Base-by-base conservation (phyloP, 2,113 vertebrate genomes). In the Phoxinus phoxinus region DNA sequence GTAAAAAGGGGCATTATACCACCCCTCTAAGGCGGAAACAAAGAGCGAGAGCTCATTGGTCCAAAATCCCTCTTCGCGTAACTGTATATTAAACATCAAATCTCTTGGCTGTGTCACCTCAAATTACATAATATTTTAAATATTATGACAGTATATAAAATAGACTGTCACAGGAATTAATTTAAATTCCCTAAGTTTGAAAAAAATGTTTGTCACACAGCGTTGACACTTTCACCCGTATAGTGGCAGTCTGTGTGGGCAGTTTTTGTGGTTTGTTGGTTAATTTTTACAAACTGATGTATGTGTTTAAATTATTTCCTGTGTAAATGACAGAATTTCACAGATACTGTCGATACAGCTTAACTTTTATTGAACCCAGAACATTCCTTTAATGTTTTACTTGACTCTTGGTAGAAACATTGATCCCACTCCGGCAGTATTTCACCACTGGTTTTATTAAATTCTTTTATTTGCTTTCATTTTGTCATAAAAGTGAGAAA, bases 401-500 rank as follows among this genome's bases (percentile, higher is more conserved):
- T 32, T 79, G 23, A 25, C 56, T 61, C 12, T 37, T 41, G 56
- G 56, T 37, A n/a, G 23, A 81, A 44, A 37, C 21, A 19, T 19
- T 59, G 11, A 37, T n/a, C 51, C 53, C 51, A 23, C 21, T 32
- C 17, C 4, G 3, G 58, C 13, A 2, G 27, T 81, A 81, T 65
- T 32, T 81, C 59, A 51, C 41, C 37, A 1, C 17, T 48, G 41
- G n/a, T 71, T 71, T 83, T 56, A 83, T 83, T 41, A 41, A 37
- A 35, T 56, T 72, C 21, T 56, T 72, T 32, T 41, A 59, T 69
- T 51, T 37, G 65, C 44, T 83, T 80, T 72, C 30, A 51, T 56
- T 83, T 58, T 72, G 65, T 72, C 30, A 58, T 71, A 58, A 83
- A 13, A 83, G 23, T 58, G 79, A 37, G 12, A 72, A 72, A 56